A percentile compares a stretch with the other conserved stretches of the same genome.
phyloP scores from a whole-genome alignment of 2,113 vertebrate species.

The Alligator mississippiensis region DNA sequence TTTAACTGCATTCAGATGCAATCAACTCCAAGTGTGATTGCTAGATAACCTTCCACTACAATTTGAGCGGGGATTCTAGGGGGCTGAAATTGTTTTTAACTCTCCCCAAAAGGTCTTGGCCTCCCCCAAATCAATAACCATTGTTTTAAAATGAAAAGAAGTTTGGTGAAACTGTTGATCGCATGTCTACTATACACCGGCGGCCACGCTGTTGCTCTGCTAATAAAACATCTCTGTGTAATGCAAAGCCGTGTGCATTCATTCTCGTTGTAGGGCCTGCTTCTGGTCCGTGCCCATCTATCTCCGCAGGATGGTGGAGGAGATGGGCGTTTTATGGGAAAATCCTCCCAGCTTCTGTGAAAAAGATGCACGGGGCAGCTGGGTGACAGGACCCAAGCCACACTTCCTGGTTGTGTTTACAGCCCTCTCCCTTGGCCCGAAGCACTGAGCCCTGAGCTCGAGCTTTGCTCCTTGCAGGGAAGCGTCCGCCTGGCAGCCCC shows the following conservation, averaged over 20 bases:
- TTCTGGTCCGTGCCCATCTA: not conserved
- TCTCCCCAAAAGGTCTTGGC: not conserved
- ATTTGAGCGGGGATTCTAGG: not conserved
- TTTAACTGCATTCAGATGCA: not conserved
- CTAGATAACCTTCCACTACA: not conserved
- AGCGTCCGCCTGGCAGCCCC: too few relatives aligned
- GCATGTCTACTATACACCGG: conserved; percentile 1
- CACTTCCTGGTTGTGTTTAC: not conserved
- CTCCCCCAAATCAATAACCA: not conserved
- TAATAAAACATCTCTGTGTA: conserved; percentile 69
- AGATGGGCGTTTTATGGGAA: not conserved
- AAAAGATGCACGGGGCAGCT: not conserved
- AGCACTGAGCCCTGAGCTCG: not conserved
- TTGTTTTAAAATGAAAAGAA: conserved; percentile 5
- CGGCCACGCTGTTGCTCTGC: conserved; percentile 52
- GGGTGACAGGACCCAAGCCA: not conserved
- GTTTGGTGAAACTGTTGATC: conserved; percentile 25
- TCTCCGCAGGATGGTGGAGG: not conserved
- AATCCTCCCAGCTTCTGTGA: not conserved
- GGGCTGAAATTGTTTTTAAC: not conserved
- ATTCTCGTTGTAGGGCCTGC: not conserved
- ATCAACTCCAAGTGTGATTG: not conserved
- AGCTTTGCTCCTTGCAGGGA: not conserved
- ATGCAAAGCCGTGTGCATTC: not conserved
- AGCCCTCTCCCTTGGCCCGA: not conserved